These are phyloP conservation scores for Ceratina japonica DNA, from an alignment of 1,140 invertebrate species.

Conservation along the genomic window DNA sequence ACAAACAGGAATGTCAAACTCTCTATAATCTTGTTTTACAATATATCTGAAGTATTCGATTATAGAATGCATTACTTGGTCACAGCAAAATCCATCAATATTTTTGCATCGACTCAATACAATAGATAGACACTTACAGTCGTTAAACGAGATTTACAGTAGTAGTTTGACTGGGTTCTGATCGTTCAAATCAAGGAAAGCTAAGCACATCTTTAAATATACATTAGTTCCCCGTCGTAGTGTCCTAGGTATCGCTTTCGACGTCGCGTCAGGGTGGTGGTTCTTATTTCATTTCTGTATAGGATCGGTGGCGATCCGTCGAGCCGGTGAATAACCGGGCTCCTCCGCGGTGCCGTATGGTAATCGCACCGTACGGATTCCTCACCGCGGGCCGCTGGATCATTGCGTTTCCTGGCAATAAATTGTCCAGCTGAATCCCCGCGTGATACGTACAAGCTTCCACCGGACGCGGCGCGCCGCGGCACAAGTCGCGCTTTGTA, in stretches of 20 bases:
- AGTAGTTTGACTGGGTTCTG: not conserved
- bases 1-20: too few relatives aligned
- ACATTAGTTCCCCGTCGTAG: conserved; percentile 37
- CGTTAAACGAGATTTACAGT: conserved; percentile 34
- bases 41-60: too few relatives aligned
- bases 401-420: conserved; percentile 59
- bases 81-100: too few relatives aligned
- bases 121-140: not conserved
- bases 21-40: too few relatives aligned
- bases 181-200: conserved; percentile 8
- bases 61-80: too few relatives aligned
- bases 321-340: conserved; percentile 37
- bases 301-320: conserved; percentile 32
- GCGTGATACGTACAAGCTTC: conserved; percentile 54
- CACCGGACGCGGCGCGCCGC: conserved; percentile 8
- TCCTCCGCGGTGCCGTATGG: conserved; percentile 47
- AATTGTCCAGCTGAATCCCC: conserved; percentile 47
- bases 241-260: conserved; percentile 6
- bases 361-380: conserved; percentile 58
- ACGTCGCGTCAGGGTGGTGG: conserved; percentile 28
- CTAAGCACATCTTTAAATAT: not conserved
- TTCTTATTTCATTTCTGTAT: conserved; percentile 35
- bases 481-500: conserved; percentile 36
- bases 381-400: conserved; percentile 53
- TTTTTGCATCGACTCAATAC: too few relatives aligned